phyloP scores from a whole-genome alignment of 2,113 vertebrate species.

The Apeltes quadracus region DNA sequence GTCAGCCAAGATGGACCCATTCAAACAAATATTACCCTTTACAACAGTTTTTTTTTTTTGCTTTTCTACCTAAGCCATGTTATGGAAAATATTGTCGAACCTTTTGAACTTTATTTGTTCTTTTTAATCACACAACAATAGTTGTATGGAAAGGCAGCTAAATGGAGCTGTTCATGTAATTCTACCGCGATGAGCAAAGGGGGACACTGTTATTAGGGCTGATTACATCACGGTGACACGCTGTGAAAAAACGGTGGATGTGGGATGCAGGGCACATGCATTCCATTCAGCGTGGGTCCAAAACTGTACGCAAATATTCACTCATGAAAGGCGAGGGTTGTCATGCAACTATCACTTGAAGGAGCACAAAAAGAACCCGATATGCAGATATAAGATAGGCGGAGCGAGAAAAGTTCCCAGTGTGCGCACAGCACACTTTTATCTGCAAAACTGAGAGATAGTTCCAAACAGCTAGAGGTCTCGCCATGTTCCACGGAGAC shows the following conservation, averaged over 20 bases:
- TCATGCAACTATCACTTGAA: constrained; percentile 42
- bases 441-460: constrained; percentile 66
- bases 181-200: not conserved
- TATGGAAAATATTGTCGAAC: not conserved
- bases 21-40: not conserved
- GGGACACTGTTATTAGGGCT: not conserved
- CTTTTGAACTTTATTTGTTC: too few species aligned
- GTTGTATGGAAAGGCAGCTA: not conserved
- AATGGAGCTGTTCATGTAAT: not conserved
- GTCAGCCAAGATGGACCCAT: not conserved
- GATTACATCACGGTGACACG: too few species aligned
- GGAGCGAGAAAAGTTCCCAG: constrained; percentile 24
- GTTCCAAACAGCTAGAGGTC: constrained; percentile 75
- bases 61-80: not conserved
- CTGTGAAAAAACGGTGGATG: not conserved
- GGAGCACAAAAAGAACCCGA: constrained; percentile 23
- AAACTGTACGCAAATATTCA: constrained; percentile 32
- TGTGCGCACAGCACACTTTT: constrained; percentile 45
- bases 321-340: constrained; percentile 9
- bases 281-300: constrained; percentile 11
- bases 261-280: not conserved
- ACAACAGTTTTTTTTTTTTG: not conserved
- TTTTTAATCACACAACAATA: not conserved
- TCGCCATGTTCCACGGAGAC: constrained; percentile 60
- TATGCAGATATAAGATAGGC: constrained; percentile 46